Base-by-base conservation (phyloP, 1,140 invertebrate genomes). In the Trachymyrmex cornetzi region DNA sequence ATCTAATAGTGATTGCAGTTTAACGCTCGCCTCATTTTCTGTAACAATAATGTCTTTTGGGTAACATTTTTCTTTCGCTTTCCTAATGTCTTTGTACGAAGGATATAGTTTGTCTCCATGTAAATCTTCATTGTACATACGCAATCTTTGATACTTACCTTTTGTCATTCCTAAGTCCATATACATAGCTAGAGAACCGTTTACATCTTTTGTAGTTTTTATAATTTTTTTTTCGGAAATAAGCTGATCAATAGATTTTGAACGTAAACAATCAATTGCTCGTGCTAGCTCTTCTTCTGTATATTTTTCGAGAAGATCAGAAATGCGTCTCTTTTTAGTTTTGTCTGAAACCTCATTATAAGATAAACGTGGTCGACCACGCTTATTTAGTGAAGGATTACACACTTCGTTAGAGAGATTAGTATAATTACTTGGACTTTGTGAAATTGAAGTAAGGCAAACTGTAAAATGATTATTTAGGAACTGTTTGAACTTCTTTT, bases 21-120 rank as follows among this genome's bases (percentile, higher is more conserved):
- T 63, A 19, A 63, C 27, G 14, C 61, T 63, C 27, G 61, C 61
- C 3, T 27, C 61, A 30, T 63, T 63, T 63, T 63, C 61, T 63
- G 61, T 30, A 30, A 63, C 61, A n/a, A 19, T 38, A 66, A 66
- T 66, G 6, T 66, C 66, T 69, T 69, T 69, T 24, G 66, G 66
- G 16, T 69, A 69, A 48, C 66, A 69, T 69, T 69, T 69, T 69
- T 48, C 44, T 69, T 69, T 69, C 9, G 38, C 66, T 48, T 69
- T 19, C n/a, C 34, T 48, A 48, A 69, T 69, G 5, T 48, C n/a
- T 44, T 44, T 5, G 19, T 69, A 69, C 3, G n/a, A 3, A 69
- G 66, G n/a, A 48, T 69, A 69, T 69, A 69, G 48, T 2, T 69
- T 69, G 11, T 48, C 38, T 69, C 66, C n/a, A 48, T 48, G 38